Percentiles rank a stretch among this genome's conserved stretches.
Conservation (phyloP, 2,888 invertebrate species). For the Cantharis nigra region DNA sequence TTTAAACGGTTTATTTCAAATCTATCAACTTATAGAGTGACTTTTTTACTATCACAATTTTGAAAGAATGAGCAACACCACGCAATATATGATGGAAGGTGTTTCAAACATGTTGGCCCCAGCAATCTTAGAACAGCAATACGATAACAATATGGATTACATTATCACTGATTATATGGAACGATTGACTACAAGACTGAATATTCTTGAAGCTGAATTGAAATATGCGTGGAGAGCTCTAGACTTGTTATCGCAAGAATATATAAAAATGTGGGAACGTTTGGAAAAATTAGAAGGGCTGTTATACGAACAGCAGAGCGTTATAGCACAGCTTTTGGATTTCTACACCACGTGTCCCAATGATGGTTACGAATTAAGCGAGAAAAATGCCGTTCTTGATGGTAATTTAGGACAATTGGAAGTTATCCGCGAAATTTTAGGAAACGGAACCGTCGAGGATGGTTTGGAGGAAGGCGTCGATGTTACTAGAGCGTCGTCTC, state of each 20-base stretch:
- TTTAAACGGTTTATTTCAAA: slow-evolving; percentile 20
- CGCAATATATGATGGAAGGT: slow-evolving; percentile 42
- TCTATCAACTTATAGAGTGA: slow-evolving; percentile 8
- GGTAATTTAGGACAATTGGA: slow-evolving; percentile 57
- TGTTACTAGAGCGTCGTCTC: slow-evolving; percentile 55
- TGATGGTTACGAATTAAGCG: slow-evolving; percentile 33
- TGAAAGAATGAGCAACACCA: slow-evolving; percentile 43
- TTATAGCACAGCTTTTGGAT: slow-evolving; percentile 84
- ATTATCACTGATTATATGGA: slow-evolving; percentile 92
- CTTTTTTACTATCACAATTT: slow-evolving; percentile 1
- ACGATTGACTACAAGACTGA: slow-evolving; percentile 82
- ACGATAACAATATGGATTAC: slow-evolving; percentile 64
- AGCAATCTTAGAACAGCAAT: slow-evolving; percentile 46
- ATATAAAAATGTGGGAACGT: slow-evolving; percentile 92
- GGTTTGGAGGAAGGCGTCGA: slow-evolving; percentile 70
- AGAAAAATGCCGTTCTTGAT: slow-evolving; percentile 44
- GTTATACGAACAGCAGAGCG: slow-evolving; percentile 87
- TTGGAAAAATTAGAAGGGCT: slow-evolving; percentile 86
- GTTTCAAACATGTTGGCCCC: slow-evolving; percentile 48
- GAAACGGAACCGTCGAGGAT: slow-evolving; percentile 69
- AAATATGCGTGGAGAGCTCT: slow-evolving; percentile 92
- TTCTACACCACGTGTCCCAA: slow-evolving; percentile 63
- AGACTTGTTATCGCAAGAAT: slow-evolving; percentile 88
- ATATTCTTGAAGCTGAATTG: slow-evolving; percentile 86
- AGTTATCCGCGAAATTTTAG: slow-evolving; percentile 68